These are phyloP conservation scores for Sebastes kiyomatsui DNA, from an alignment of 2,797 vertebrate genomes.

Conservation along the genomic window DNA sequence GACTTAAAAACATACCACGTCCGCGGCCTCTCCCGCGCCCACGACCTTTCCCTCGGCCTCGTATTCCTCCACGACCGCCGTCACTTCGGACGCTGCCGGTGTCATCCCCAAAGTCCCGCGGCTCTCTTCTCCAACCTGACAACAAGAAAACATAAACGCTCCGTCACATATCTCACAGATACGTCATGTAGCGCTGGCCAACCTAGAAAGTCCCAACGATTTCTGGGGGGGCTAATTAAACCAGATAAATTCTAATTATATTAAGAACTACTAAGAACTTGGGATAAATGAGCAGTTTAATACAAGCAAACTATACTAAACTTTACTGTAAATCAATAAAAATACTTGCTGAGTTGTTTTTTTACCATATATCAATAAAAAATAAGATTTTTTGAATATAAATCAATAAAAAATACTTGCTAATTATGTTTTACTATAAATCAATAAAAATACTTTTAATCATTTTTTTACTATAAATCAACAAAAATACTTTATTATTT, in stretches of 20 bases:
- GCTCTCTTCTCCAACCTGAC: slow-evolving; percentile 89
- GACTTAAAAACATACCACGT: slow-evolving; percentile 77
- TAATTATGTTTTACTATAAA: no score
- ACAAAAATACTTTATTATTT: background rate
- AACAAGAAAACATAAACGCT: rapidly evolving
- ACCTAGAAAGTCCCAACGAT: background rate
- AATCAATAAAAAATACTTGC: no score
- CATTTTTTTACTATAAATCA: no score
- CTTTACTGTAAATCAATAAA: background rate
- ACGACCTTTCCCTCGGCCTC: slow-evolving; percentile 88
- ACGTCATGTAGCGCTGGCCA: background rate
- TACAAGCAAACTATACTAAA: background rate
- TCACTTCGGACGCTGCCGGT: slow-evolving; percentile 86
- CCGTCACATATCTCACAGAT: background rate
- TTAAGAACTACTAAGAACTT: background rate
- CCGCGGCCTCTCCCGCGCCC: slow-evolving; percentile 92
- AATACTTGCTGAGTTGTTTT: background rate
- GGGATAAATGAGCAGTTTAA: background rate
- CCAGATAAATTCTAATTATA: background rate
- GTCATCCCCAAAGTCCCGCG: slow-evolving; percentile 87
- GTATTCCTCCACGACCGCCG: slow-evolving; percentile 79
- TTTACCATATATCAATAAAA: background rate
- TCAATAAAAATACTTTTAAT: no score
- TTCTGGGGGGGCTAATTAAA: background rate
- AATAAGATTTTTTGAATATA: no score